Percentiles rank a stretch among this genome's conserved stretches.
Conservation (phyloP, 2,888 invertebrate genomes). For the Cryptus viduatorius region DNA sequence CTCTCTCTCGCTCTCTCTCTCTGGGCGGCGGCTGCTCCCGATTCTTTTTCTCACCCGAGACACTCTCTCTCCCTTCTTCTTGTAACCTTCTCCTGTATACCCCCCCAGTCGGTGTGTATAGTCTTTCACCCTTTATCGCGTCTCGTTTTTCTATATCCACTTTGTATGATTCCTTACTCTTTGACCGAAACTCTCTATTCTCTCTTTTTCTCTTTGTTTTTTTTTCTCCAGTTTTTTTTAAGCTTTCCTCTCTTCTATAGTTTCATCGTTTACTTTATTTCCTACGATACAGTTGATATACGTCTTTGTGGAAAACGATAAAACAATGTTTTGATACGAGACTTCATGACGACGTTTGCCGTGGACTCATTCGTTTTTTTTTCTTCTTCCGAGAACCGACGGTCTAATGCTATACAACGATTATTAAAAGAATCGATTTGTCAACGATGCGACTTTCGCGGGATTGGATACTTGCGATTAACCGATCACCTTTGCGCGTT, state of each 20-base stretch:
- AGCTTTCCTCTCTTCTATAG: neutral
- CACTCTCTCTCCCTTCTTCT: slow-evolving; percentile 10
- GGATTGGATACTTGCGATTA: neutral
- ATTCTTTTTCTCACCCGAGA: slow-evolving; percentile 62
- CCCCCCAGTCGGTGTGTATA: neutral
- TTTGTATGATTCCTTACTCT: slow-evolving; percentile 7
- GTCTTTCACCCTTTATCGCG: slow-evolving; percentile 1
- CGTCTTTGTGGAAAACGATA: neutral
- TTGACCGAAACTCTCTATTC: neutral
- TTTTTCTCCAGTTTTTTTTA: neutral
- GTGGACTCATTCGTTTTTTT: neutral
- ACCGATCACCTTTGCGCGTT: neutral
- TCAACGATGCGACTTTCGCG: neutral
- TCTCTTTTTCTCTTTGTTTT: neutral
- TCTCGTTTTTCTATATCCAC: slow-evolving; percentile 10
- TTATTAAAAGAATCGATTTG: neutral
- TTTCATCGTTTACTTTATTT: slow-evolving; percentile 3
- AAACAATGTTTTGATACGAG: neutral
- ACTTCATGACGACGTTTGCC: neutral
- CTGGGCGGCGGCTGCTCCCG: slow-evolving; percentile 67
- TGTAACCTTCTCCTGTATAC: neutral
- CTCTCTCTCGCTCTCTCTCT: slow-evolving; percentile 42
- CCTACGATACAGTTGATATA: neutral
- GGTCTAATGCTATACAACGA: neutral
- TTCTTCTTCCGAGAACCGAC: neutral